Evolutionary conservation across 1,140 invertebrate species (phyloP).

Genomic region (Hyphantria cunea): DNA sequence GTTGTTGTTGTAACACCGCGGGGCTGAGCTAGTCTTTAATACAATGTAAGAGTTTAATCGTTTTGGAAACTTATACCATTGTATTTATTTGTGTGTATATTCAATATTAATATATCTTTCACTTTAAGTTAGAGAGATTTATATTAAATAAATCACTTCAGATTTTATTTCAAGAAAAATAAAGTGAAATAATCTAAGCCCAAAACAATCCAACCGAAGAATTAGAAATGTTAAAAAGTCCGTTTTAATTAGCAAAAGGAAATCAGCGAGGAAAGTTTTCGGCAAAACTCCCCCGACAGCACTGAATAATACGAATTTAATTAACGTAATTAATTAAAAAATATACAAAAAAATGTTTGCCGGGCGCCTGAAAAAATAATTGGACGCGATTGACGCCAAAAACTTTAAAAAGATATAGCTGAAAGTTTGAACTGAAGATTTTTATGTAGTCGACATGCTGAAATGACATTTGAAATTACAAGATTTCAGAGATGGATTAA

Average conservation of each 20-base stretch:
- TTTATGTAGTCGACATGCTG: too few relatives aligned
- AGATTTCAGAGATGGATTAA: too few relatives aligned
- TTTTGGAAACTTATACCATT: too few relatives aligned
- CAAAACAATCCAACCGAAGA: background rate
- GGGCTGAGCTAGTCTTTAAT: too few relatives aligned
- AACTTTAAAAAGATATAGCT: background rate
- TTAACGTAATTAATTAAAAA: slow-evolving; percentile 3
- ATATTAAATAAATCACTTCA: background rate
- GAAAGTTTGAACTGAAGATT: too few relatives aligned
- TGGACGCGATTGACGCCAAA: background rate
- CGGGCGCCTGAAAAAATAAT: background rate
- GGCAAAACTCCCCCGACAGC: background rate
- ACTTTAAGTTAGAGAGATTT: too few relatives aligned
- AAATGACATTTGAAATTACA: too few relatives aligned
- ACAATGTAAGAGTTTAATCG: too few relatives aligned
- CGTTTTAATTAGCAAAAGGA: slow-evolving; percentile 4
- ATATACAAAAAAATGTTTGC: slow-evolving; percentile 4
- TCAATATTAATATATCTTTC: too few relatives aligned
- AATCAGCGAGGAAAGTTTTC: slow-evolving; percentile 1
- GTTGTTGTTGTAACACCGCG: too few relatives aligned
- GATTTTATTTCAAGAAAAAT: background rate
- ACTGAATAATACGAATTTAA: slow-evolving; percentile 6
- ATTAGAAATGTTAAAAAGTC: background rate
- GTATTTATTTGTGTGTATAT: too few relatives aligned
- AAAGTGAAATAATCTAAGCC: background rate